Base-by-base conservation (phyloP, 2,113 vertebrate species). In the Corydoras sp. region DNA sequence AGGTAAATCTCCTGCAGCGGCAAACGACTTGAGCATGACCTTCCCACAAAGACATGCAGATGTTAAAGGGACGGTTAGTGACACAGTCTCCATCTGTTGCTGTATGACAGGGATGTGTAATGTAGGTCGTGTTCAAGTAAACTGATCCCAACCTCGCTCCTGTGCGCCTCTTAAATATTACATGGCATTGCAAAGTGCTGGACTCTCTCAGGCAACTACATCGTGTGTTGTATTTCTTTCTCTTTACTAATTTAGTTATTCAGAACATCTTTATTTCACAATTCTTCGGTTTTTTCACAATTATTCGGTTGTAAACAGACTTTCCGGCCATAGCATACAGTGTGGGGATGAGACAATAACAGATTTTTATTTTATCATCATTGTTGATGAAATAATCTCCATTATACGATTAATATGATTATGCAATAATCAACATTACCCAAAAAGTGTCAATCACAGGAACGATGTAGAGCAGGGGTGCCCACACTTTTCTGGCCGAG, bases 81-180 rank as follows among this genome's bases (percentile, higher is more conserved):
- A 51, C 29, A 31, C 4, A 10, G 13, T 15, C 10, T 4, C 14
- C 43, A 13, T 35, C 71, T 51, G 62, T 59, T 15, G 56, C 69
- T 55, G 15, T 18, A 12, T 60, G 58, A 65, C 54, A 32, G 13
- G 12, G 10, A 10, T 66, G 18, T 58, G 53, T 59, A 50, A 60
- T 58, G 71, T 54, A 10, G 71, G 64, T 58, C 71, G 43, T 64
- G 60, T 31, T 32, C 62, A 13, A 63, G 78, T 68, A 65, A 76
- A 60, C 30, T 29, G 62, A 74, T 74, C 60, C 14, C 3, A 58
- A 60, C 48, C 30, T 29, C 51, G 31, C 43, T 13, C 61, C 35
- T 18, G 10, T 8, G 6, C 18, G 61, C 35, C 61, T 73, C 62
- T 69, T 79, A 0, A 76, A 73, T 76, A 62, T 72, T 79, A 4